Conservation (phyloP, 2,113 vertebrate species). For the Capreolus pygargus region DNA sequence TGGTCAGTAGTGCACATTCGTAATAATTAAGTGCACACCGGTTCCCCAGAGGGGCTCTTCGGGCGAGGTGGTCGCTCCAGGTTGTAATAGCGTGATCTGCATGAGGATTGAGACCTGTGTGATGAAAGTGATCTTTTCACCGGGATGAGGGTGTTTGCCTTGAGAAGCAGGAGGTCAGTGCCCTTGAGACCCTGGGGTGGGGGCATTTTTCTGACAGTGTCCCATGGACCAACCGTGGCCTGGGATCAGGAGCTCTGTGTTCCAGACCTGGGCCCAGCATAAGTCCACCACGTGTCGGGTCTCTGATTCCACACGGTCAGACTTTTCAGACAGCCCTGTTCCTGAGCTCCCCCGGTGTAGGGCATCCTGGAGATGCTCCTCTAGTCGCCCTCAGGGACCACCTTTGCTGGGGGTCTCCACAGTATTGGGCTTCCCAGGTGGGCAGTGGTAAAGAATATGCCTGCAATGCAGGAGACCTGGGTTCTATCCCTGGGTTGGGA, state of each 20-base stretch:
- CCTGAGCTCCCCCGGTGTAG: neutral
- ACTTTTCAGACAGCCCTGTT: neutral
- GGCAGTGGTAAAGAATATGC: neutral
- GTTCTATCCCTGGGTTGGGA: neutral
- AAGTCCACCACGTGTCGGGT: neutral
- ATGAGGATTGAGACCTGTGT: neutral
- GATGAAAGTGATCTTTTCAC: neutral
- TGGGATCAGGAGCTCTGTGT: neutral
- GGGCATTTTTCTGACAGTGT: neutral
- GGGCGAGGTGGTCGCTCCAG: neutral
- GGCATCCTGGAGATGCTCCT: neutral
- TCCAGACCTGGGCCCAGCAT: neutral
- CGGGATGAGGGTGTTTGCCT: neutral
- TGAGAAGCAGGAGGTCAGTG: neutral
- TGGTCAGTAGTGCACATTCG: constrained; percentile 53
- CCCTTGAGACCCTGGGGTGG: neutral
- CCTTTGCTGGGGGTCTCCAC: neutral
- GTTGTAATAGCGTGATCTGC: neutral
- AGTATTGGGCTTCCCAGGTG: neutral
- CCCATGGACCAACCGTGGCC: neutral
- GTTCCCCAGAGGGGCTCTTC: neutral
- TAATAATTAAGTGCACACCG: neutral
- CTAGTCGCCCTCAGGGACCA: neutral
- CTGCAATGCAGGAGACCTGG: neutral
- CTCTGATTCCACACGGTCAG: neutral